Conservation (phyloP, 2,113 vertebrate species). For the Sturnus vulgaris region DNA sequence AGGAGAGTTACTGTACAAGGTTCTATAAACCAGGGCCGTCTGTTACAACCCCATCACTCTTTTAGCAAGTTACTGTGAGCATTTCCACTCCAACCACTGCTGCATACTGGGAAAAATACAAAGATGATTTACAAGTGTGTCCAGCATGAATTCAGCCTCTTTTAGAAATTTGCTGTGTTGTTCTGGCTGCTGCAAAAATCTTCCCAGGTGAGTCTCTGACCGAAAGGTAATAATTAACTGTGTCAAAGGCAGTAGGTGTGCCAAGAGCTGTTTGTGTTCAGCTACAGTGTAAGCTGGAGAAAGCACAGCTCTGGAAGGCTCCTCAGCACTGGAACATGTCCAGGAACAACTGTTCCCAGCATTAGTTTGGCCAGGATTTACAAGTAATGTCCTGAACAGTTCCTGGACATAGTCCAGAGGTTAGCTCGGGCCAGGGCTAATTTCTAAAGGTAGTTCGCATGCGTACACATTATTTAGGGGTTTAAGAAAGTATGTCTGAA, state of each 20-base stretch:
- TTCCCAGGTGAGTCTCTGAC: background rate
- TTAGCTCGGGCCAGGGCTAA: background rate
- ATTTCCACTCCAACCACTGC: background rate
- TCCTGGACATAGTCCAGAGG: background rate
- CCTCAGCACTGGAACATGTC: background rate
- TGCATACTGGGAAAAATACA: background rate
- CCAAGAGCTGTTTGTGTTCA: background rate
- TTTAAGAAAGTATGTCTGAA: background rate
- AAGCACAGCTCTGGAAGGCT: background rate
- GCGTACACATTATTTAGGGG: background rate
- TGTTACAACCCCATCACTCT: background rate
- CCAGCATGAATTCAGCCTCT: background rate
- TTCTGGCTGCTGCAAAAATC: background rate
- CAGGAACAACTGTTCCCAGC: slow-evolving; percentile 14
- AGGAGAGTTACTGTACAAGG: background rate
- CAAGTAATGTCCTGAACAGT: background rate
- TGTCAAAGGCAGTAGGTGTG: background rate
- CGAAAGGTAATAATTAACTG: slow-evolving; percentile 30
- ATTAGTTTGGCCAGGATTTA: background rate
- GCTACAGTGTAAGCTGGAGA: background rate
- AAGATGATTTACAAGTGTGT: background rate
- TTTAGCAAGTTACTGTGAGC: background rate
- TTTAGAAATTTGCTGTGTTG: background rate
- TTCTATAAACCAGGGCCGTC: background rate
- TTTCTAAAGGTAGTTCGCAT: background rate